phyloP scores from a whole-genome alignment of 2,888 invertebrate genomes.

The Melinaea menophilus region DNA sequence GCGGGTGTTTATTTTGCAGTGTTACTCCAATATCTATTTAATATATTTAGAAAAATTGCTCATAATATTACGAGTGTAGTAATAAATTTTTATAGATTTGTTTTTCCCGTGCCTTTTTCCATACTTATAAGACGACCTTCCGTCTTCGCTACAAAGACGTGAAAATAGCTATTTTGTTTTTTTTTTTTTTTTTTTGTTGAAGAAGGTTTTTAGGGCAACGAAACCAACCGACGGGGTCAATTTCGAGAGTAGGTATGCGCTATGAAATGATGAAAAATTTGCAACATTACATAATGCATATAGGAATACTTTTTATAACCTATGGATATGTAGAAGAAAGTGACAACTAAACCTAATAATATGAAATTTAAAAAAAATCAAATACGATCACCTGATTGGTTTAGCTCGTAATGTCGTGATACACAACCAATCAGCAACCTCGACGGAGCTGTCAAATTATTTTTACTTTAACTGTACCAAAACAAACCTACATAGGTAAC shows the following conservation, averaged over 20 bases:
- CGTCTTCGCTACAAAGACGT: slow-evolving; percentile 22
- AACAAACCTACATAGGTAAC: too few relatives aligned
- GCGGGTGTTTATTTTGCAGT: not conserved
- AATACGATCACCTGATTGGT: too few relatives aligned
- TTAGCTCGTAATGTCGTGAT: too few relatives aligned
- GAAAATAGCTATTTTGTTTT: slow-evolving; percentile 18
- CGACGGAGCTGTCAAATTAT: too few relatives aligned
- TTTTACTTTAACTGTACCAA: too few relatives aligned
- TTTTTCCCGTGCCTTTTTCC: slow-evolving; percentile 24
- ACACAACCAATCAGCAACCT: too few relatives aligned
- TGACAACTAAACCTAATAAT: too few relatives aligned
- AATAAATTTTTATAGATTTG: slow-evolving; percentile 23
- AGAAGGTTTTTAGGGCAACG: slow-evolving; percentile 11
- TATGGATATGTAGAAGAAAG: too few relatives aligned
- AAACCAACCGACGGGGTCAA: slow-evolving; percentile 1
- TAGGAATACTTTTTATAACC: not conserved
- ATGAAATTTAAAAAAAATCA: too few relatives aligned
- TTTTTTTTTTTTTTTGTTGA: slow-evolving; percentile 16
- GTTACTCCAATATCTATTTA: not conserved
- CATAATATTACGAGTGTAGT: not conserved
- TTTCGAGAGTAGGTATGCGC: not conserved
- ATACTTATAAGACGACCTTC: slow-evolving; percentile 32
- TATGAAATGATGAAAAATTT: not conserved
- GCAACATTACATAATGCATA: not conserved
- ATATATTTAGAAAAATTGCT: not conserved